These are phyloP conservation scores for Malurus elegans DNA, from an alignment of 2,113 vertebrate genomes.

Conservation along the genomic window DNA sequence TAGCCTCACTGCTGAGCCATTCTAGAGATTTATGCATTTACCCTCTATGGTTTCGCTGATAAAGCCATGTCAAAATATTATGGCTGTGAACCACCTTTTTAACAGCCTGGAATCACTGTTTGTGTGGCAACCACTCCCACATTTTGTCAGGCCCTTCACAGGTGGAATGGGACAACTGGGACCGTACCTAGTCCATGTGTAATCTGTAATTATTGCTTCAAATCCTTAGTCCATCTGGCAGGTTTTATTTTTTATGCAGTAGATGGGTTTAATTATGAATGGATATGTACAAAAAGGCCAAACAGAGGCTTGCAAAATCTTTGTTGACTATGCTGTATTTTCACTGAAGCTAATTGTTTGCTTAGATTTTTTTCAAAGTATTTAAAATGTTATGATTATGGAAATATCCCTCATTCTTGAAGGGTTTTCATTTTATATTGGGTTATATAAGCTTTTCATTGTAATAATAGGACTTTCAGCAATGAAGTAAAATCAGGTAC, in stretches of 20 bases:
- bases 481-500: background rate
- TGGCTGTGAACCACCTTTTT: background rate
- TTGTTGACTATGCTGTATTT: background rate
- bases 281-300: background rate
- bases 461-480: background rate
- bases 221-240: slow-evolving; percentile 27
- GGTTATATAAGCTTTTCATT: background rate
- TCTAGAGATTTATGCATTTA: background rate
- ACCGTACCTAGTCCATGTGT: background rate
- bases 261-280: background rate
- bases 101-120: background rate
- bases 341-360: background rate
- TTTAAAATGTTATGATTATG: background rate
- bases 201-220: slow-evolving; percentile 35
- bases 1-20: background rate
- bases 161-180: background rate
- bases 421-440: background rate
- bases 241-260: background rate
- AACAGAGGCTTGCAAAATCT: background rate
- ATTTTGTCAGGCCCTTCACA: background rate
- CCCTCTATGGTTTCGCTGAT: background rate
- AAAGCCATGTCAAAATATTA: background rate
- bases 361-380: background rate
- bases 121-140: background rate
- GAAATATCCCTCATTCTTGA: background rate